Evolutionary conservation across 2,888 invertebrate species (phyloP).

Genomic region (Polydrusus cervinus): DNA sequence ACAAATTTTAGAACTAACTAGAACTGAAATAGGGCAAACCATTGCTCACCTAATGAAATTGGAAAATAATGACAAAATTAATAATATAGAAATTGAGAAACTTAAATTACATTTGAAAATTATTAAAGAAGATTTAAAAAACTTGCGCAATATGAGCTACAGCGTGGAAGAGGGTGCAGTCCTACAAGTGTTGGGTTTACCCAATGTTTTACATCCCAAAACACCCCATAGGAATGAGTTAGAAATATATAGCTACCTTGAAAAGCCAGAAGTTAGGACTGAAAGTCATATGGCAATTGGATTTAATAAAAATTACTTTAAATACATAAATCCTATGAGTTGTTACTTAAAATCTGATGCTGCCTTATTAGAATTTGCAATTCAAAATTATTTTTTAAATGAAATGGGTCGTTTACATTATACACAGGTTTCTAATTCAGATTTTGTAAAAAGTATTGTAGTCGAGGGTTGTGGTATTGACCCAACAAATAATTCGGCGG

Average conservation of each 20-base stretch:
- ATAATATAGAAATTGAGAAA: constrained; percentile 70
- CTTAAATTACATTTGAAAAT: constrained; percentile 73
- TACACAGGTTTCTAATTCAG: constrained; percentile 82
- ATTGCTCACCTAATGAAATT: constrained; percentile 72
- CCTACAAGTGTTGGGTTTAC: constrained; percentile 78
- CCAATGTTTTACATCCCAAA: constrained; percentile 79
- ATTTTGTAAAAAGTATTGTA: constrained; percentile 84
- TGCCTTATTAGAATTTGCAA: constrained; percentile 80
- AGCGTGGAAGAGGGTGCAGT: constrained; percentile 83
- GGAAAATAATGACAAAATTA: constrained; percentile 57
- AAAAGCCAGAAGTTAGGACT: constrained; percentile 67
- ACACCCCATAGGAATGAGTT: constrained; percentile 74
- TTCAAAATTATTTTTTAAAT: constrained; percentile 74
- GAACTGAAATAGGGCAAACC: constrained; percentile 72
- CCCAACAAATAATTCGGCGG: constrained; percentile 71
- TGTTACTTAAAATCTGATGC: constrained; percentile 81
- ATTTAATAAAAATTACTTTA: constrained; percentile 72
- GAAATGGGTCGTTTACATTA: constrained; percentile 73
- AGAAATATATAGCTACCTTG: constrained; percentile 62
- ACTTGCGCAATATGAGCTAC: constrained; percentile 78
- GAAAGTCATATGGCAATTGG: constrained; percentile 76
- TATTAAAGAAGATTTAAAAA: constrained; percentile 75
- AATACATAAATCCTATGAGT: constrained; percentile 75
- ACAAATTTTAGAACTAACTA: constrained; percentile 73
- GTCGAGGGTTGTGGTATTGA: constrained; percentile 82